These are phyloP conservation scores for Psephotus haematonotus DNA, from an alignment of 2,113 vertebrate species.

Conservation along the genomic window DNA sequence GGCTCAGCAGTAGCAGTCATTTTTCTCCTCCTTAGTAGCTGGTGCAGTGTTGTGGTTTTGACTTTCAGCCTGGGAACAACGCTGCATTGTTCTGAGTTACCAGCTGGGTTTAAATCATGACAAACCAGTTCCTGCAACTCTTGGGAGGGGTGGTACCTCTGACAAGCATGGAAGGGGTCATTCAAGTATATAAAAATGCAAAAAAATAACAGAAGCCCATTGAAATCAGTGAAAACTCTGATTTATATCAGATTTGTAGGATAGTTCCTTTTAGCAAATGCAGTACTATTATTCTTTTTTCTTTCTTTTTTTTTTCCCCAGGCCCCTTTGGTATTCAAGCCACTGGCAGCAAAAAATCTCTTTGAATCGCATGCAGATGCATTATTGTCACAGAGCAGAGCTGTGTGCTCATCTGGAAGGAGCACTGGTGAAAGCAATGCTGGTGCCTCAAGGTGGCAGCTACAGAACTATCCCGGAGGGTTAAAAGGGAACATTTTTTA, in stretches of 20 bases:
- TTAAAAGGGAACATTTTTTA: neutral
- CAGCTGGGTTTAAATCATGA: neutral
- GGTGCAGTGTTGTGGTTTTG: neutral
- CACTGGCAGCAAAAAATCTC: neutral
- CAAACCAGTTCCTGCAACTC: neutral
- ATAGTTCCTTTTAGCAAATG: neutral
- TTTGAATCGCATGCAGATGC: rapidly evolving
- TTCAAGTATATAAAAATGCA: neutral
- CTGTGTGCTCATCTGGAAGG: neutral
- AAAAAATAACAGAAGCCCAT: neutral
- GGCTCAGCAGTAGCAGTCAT: neutral
- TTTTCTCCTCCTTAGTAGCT: neutral
- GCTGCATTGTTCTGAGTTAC: neutral
- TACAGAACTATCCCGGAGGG: neutral
- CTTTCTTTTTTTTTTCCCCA: neutral
- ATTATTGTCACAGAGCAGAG: neutral
- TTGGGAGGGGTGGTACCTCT: neutral
- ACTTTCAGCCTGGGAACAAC: neutral
- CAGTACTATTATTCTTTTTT: neutral
- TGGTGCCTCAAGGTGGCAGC: neutral
- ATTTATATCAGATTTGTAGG: neutral
- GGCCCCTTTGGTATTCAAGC: neutral
- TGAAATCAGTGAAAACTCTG: neutral
- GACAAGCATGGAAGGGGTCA: neutral
- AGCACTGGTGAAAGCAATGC: neutral